Percentiles rank a stretch among this genome's conserved stretches.
phyloP scores from a whole-genome alignment of 1,140 invertebrate species.

The Lordiphosa stackelbergi region DNA sequence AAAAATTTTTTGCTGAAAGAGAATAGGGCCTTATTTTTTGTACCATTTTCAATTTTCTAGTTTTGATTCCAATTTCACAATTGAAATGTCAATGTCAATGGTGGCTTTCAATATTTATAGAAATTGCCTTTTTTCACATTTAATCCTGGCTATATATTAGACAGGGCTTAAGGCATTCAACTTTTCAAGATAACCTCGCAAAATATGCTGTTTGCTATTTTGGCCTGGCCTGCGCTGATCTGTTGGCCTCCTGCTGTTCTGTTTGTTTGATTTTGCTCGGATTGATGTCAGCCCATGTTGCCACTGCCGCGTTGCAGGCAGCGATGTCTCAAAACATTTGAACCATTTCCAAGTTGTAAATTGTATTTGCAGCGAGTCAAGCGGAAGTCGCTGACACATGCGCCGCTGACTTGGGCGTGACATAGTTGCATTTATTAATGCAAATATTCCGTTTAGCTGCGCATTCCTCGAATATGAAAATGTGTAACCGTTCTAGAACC shows the following conservation, averaged over 20 bases:
- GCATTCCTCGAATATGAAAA: constrained; percentile 63
- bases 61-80: no score
- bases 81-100: no score
- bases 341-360: constrained; percentile 48
- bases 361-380: constrained; percentile 26
- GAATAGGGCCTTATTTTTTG: no score
- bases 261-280: constrained; percentile 54
- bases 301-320: constrained; percentile 8
- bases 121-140: no score
- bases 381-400: constrained; percentile 47
- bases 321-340: constrained; percentile 47
- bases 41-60: no score
- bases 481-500: constrained; percentile 47
- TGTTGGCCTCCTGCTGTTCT: constrained; percentile 48
- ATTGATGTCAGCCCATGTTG: constrained; percentile 51
- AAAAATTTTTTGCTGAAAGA: no score
- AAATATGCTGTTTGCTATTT: constrained; percentile 1
- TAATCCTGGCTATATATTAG: no score
- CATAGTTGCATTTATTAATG: constrained; percentile 74
- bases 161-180: neutral
- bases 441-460: constrained; percentile 58
- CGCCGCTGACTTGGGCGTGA: constrained; percentile 62
- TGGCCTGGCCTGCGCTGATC: constrained; percentile 18
- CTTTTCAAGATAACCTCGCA: neutral
- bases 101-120: no score